A percentile compares a stretch with the other conserved stretches of the same genome.
Evolutionary conservation across 2,113 vertebrate genomes (phyloP).

Genomic region (Pteruthius melanotis): DNA sequence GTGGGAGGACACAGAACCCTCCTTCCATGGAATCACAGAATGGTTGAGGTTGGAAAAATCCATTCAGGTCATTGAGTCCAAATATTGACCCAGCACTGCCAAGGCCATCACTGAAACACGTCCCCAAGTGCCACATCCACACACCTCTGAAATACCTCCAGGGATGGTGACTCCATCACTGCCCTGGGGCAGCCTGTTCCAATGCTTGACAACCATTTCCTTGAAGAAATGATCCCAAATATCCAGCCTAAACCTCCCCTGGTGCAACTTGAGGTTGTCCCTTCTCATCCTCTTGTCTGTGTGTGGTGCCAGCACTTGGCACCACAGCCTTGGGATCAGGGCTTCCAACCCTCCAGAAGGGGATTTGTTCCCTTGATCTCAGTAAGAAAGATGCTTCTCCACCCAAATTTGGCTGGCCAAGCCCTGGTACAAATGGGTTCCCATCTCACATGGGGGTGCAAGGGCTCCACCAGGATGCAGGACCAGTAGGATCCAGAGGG

Average conservation of each 20-base stretch:
- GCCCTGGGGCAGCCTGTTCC: background rate
- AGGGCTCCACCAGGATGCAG: background rate
- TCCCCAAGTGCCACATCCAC: background rate
- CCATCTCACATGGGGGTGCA: fast-evolving
- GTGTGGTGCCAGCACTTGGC: background rate
- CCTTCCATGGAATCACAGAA: background rate
- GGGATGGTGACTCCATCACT: background rate
- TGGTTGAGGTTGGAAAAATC: background rate
- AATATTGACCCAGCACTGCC: background rate
- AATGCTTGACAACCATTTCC: background rate
- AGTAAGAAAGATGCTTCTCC: background rate
- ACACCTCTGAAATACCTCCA: background rate
- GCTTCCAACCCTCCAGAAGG: background rate
- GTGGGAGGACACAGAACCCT: background rate
- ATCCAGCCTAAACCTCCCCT: background rate
- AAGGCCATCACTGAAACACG: background rate
- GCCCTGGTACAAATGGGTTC: background rate
- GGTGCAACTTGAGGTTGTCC: fast-evolving
- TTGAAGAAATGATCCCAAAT: background rate
- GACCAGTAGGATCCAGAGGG: background rate
- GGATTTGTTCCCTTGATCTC: background rate
- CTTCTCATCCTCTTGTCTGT: fast-evolving
- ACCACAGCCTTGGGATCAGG: background rate
- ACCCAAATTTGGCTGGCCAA: background rate
- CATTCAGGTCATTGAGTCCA: background rate